Conservation (phyloP, 2,888 invertebrate genomes). For the Oegoconia quadripuncta region DNA sequence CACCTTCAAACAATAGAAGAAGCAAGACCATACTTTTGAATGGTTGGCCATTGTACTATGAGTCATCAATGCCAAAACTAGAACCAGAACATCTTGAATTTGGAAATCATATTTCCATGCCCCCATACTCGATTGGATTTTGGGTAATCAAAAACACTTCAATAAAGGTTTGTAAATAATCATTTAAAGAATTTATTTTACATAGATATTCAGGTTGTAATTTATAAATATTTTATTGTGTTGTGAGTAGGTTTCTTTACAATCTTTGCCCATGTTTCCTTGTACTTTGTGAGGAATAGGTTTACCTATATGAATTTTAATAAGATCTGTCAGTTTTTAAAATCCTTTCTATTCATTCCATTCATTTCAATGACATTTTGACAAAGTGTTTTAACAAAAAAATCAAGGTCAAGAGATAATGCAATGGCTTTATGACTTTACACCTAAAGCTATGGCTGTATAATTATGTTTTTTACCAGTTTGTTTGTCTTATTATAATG, state of each 20-base stretch:
- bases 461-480: too few relatives aligned
- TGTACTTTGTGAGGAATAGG: too few relatives aligned
- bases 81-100: slow-evolving; percentile 64
- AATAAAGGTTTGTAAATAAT: slow-evolving; percentile 48
- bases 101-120: slow-evolving; percentile 73
- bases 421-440: too few relatives aligned
- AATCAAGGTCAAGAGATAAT: too few relatives aligned
- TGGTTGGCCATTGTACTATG: slow-evolving; percentile 73
- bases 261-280: too few relatives aligned
- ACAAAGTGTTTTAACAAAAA: too few relatives aligned
- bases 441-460: too few relatives aligned
- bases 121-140: slow-evolving; percentile 82
- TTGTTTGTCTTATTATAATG: too few relatives aligned
- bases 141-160: slow-evolving; percentile 79
- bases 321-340: too few relatives aligned
- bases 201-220: neutral
- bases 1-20: slow-evolving; percentile 63
- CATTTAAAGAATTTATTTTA: neutral
- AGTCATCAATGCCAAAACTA: slow-evolving; percentile 74
- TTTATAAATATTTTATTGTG: neutral
- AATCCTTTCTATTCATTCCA: too few relatives aligned
- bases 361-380: too few relatives aligned
- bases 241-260: neutral
- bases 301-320: too few relatives aligned
- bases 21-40: slow-evolving; percentile 79